A percentile compares a stretch with the other conserved stretches of the same genome.
These are phyloP conservation scores for Siniperca chuatsi DNA, from an alignment of 2,113 vertebrate species.

Conservation along the genomic window DNA sequence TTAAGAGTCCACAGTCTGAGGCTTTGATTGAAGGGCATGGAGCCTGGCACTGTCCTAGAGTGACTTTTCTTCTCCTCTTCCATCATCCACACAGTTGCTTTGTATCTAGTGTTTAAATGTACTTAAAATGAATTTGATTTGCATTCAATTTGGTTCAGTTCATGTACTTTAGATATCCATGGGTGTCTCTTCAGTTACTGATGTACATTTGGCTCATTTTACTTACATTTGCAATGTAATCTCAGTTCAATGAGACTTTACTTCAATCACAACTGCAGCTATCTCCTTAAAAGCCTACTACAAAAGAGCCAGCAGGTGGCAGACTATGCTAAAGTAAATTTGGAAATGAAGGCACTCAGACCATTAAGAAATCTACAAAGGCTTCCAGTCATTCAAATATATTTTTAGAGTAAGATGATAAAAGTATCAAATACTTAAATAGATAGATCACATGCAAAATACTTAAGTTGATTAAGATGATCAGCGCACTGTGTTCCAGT, in stretches of 20 bases:
- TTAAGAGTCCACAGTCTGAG: not conserved
- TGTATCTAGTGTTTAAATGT: not conserved
- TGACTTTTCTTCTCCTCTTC: not conserved
- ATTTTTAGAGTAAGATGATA: not conserved
- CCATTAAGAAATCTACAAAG: not conserved
- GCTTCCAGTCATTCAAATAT: not conserved
- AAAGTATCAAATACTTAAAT: not conserved
- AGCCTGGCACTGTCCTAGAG: not conserved
- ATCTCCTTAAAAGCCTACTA: not conserved
- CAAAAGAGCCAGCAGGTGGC: constrained; percentile 69
- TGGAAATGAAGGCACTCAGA: not conserved
- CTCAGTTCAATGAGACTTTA: not conserved
- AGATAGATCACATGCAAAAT: no score
- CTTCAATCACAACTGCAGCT: no score
- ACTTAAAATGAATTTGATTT: not conserved
- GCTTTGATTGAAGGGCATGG: not conserved
- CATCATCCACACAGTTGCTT: not conserved
- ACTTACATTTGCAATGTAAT: not conserved
- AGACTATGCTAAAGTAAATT: constrained; percentile 25
- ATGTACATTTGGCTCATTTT: not conserved
- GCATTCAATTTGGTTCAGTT: not conserved
- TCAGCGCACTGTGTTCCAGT: not conserved
- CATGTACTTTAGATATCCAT: not conserved
- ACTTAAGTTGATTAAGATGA: no score
- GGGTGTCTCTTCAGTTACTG: not conserved